Conservation (phyloP, 2,888 invertebrate genomes). For the Pristionchus mayeri region DNA sequence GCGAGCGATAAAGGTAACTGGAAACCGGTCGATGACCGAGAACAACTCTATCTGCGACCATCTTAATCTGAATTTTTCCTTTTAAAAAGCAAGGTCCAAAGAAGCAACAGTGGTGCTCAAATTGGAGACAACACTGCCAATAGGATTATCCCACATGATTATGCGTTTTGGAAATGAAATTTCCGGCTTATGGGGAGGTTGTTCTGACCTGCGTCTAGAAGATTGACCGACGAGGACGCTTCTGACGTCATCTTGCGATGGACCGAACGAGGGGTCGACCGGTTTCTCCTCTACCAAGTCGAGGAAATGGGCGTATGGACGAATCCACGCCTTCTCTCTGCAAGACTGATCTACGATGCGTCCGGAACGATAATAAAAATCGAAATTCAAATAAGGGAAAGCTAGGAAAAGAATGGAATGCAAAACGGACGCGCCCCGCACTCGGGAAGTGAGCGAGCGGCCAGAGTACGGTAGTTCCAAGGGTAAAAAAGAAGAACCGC, state of each 20-base stretch:
- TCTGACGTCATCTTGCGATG: conserved; percentile 39
- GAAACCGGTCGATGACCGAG: neutral
- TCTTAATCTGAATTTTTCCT: no score
- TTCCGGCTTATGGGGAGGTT: neutral
- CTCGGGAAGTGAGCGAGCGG: no score
- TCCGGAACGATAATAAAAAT: neutral
- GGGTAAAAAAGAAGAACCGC: no score
- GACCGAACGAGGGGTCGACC: neutral
- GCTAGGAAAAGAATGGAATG: neutral
- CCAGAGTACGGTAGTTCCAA: no score
- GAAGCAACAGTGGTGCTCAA: no score
- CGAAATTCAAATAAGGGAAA: neutral
- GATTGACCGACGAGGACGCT: conserved; percentile 39
- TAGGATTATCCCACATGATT: no score
- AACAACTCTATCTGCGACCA: neutral
- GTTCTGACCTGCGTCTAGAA: neutral
- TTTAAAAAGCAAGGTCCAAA: no score
- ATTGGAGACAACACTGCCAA: neutral
- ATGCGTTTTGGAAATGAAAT: no score
- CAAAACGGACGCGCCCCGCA: no score
- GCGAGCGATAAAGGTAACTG: neutral
- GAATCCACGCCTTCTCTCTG: neutral
- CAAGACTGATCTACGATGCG: neutral
- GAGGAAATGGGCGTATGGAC: conserved; percentile 8
- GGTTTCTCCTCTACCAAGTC: conserved; percentile 13